Evolutionary conservation across 2,888 invertebrate genomes (phyloP).

Genomic region (Cordilura impudica): DNA sequence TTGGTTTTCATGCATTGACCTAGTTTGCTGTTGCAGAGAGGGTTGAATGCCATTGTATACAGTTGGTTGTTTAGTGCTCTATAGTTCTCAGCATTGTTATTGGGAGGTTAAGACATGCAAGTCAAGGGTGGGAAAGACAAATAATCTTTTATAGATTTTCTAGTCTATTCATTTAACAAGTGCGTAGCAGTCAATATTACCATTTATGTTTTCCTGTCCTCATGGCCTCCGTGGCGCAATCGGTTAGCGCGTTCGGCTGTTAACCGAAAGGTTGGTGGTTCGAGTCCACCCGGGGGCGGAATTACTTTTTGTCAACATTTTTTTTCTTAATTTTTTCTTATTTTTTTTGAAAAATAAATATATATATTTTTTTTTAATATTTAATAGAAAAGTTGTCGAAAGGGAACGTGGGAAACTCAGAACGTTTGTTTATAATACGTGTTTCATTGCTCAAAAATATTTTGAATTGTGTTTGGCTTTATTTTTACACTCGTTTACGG

Average conservation of each 20-base stretch:
- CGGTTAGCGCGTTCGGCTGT: constrained; percentile 99
- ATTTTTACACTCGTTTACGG: too few species aligned
- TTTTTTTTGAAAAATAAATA: background rate
- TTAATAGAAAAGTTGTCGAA: too few species aligned
- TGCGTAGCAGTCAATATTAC: background rate
- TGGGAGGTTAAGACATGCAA: background rate
- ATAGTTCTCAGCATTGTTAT: background rate
- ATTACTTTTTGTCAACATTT: constrained; percentile 74
- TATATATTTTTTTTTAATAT: background rate
- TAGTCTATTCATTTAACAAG: too few species aligned
- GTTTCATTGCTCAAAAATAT: too few species aligned
- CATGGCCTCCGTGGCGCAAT: constrained; percentile 90
- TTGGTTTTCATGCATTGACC: constrained; percentile 57
- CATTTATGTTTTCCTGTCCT: background rate
- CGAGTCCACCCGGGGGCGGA: constrained; percentile 96
- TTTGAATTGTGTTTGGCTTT: too few species aligned
- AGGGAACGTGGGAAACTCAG: too few species aligned
- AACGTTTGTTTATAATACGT: too few species aligned
- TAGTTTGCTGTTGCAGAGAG: constrained; percentile 40
- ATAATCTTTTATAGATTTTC: too few species aligned
- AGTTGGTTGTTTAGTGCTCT: background rate
- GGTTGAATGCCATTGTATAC: constrained; percentile 39
- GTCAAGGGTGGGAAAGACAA: constrained; percentile 15
- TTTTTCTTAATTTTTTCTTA: background rate
- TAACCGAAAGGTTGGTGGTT: constrained; percentile 99